Conservation (phyloP, 2,797 vertebrate genomes). For the Acanthurus leucopareius region DNA sequence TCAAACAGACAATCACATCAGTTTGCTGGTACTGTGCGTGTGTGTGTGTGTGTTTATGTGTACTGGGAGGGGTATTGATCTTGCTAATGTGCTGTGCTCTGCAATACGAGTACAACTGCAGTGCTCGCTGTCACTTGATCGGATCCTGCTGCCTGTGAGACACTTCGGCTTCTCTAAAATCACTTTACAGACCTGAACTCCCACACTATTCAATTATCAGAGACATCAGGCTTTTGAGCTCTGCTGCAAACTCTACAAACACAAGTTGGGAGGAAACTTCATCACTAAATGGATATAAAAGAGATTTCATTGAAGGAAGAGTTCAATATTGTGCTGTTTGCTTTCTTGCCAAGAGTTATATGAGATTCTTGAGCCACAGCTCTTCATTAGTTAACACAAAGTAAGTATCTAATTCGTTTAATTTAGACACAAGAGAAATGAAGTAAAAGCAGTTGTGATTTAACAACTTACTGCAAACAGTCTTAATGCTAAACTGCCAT, state of each 20-base stretch:
- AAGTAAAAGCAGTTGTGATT: neutral
- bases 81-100: slow-evolving; percentile 78
- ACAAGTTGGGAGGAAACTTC: slow-evolving; percentile 25
- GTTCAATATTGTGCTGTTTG: neutral
- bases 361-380: neutral
- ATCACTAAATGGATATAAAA: neutral
- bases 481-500: neutral
- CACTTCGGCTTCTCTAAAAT: slow-evolving; percentile 71
- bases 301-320: neutral
- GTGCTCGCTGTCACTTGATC: slow-evolving; percentile 78
- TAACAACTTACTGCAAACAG: neutral
- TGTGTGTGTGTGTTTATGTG: slow-evolving; percentile 27
- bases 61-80: slow-evolving; percentile 69
- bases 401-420: neutral
- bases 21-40: slow-evolving; percentile 54
- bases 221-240: slow-evolving; percentile 30
- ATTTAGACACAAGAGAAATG: neutral
- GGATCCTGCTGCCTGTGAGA: slow-evolving; percentile 63
- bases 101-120: slow-evolving; percentile 79
- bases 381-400: neutral
- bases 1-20: slow-evolving; percentile 74
- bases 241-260: slow-evolving; percentile 47
- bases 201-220: slow-evolving; percentile 58
- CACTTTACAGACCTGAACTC: slow-evolving; percentile 62
- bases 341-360: slow-evolving; percentile 3